Conservation (phyloP, 2,888 invertebrate genomes). For the Pachycephus smyrnensis region DNA sequence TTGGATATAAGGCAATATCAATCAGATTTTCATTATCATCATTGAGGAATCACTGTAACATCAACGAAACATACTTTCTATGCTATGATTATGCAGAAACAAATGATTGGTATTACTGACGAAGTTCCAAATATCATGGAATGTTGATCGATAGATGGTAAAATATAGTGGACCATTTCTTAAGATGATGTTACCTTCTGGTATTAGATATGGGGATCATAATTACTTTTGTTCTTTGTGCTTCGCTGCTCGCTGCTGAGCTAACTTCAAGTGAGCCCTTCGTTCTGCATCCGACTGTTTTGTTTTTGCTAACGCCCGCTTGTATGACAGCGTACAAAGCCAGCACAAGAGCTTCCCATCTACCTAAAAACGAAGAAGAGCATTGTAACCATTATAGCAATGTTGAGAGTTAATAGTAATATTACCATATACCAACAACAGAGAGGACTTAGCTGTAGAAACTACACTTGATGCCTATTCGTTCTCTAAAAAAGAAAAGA, state of each 20-base stretch:
- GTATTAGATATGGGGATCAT: conserved; percentile 26
- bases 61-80: not conserved
- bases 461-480: conserved; percentile 33
- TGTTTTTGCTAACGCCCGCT: conserved; percentile 91
- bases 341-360: conserved; percentile 96
- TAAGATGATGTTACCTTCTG: conserved; percentile 32
- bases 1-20: not conserved
- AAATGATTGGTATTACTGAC: not conserved
- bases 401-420: conserved; percentile 15
- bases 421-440: conserved; percentile 35
- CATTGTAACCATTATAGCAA: not conserved
- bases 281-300: conserved; percentile 83
- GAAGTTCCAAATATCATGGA: conserved; percentile 8
- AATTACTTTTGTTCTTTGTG: conserved; percentile 72
- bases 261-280: conserved; percentile 73
- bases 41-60: not conserved
- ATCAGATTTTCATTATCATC: not conserved
- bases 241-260: conserved; percentile 68
- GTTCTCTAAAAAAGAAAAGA: conserved; percentile 37
- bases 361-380: conserved; percentile 73
- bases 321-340: conserved; percentile 94
- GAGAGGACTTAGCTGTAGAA: conserved; percentile 23
- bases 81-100: not conserved
- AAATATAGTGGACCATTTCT: conserved; percentile 17
- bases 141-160: not conserved